Evolutionary conservation across 2,888 invertebrate species (phyloP), one percentile per base, ranked within the genome.

Genomic region (Cabera pusaria): DNA sequence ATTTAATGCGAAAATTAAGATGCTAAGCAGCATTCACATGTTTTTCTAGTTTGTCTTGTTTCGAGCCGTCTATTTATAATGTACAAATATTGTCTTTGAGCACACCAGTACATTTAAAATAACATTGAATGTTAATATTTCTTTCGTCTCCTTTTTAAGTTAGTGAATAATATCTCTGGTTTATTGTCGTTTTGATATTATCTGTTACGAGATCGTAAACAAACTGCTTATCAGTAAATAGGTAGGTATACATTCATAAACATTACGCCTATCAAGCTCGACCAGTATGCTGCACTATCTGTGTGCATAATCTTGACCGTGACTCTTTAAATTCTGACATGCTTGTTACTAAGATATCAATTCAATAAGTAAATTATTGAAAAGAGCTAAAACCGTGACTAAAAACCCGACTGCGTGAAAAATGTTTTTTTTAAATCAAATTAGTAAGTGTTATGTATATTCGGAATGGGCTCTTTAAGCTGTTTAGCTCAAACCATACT

Each of bases 231-330:
- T 76, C 73, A 66, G 44, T 44, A 61, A 62, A 61, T n/a, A n/a
- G n/a, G n/a, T n/a, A n/a, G n/a, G n/a, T n/a, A n/a, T 57, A 61
- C 60, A 66, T 72, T 64, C 59, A 64, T 69, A 72, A 68, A 63
- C 59, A 64, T 35, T 42, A 47, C 52, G 60, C 49, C 56, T 69
- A 74, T 72, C 70, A 66, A 51, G n/a, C n/a, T n/a, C n/a, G n/a
- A n/a, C n/a, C 48, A 35, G 36, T 39, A 40, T 19, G 37, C 41
- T 3, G 14, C 14, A 4, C 59, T 66, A 72, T 67, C 64, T 20
- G 11, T 52, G 49, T 59, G 52, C 59, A 57, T 66, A 64, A 60
- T 40, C 52, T 51, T 51, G 51, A 47, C 65, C 63, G 43, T 64
- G 56, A 52, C 48, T n/a, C n/a, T n/a, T n/a, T n/a, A n/a, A n/a